Evolutionary conservation across 2,113 vertebrate species (phyloP), one percentile per base, ranked within the genome.

Genomic region (Malurus melanocephalus): DNA sequence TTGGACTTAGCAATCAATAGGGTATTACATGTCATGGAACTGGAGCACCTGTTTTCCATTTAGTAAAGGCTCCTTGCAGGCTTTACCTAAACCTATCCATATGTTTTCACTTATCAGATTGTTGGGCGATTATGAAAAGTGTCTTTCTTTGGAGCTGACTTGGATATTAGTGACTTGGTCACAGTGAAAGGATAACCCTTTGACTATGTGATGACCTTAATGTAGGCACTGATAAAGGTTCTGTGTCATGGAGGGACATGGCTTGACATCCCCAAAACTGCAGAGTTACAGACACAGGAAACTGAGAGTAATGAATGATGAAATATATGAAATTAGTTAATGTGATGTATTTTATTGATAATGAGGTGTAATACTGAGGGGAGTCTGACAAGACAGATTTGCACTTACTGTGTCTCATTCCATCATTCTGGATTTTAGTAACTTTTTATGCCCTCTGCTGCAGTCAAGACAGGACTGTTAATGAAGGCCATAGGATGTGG

Each of bases 1-100:
- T 98, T 99, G 98, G 98, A 98, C 98, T 98, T 96, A 95, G 97
- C 96, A 96, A 98, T 98, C 98, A 99, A 98, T 98, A 97, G 97
- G 97, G 98, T 98, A 98, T 99, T 99, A 98, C 98, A 96, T 97
- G 98, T 97, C 98, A 97, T 97, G 97, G 97, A 98, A 98, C 95
- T 93, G 95, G 81, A 98, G 97, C 98, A 99, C 98, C 98, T 99
- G 99, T 99, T 99, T 99, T 98, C 97, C 98, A 99, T 99, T 99
- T 98, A 96, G 71, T 62, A 92, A 96, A 97, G 98, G 98, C 98
- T 98, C 98, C 98, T 98, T 96, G 97, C 97, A 98, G 97, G 96
- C 97, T 96, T 95, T 96, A 91, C 96, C 95, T 98, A 97, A 98
- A 97, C 96, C 96, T 68, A 40, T 91, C 97, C 98, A 98, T 97